These are phyloP conservation scores for Polietes domitor DNA, from an alignment of 2,888 invertebrate genomes.

Conservation along the genomic window DNA sequence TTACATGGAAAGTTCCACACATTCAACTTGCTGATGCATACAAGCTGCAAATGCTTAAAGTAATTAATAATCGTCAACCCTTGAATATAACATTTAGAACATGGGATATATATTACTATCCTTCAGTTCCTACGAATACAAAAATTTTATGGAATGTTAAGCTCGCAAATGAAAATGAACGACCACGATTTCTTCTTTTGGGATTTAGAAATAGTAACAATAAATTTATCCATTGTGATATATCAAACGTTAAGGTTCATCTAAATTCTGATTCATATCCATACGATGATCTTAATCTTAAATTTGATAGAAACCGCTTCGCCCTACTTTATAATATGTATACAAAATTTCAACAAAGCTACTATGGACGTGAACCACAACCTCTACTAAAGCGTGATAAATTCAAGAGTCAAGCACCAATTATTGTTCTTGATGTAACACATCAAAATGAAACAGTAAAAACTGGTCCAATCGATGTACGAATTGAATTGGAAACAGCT, in stretches of 20 bases:
- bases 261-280: too few relatives aligned
- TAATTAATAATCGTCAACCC: slow-evolving; percentile 45
- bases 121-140: slow-evolving; percentile 39
- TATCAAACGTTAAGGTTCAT: background rate
- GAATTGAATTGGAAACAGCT: slow-evolving; percentile 30
- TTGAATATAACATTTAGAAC: slow-evolving; percentile 53
- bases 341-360: too few relatives aligned
- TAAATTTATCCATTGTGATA: background rate
- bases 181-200: slow-evolving; percentile 22
- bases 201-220: background rate
- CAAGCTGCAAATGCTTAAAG: slow-evolving; percentile 54
- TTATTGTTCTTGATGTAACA: slow-evolving; percentile 44
- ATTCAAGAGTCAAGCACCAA: too few relatives aligned
- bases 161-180: slow-evolving; percentile 44
- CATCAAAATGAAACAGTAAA: slow-evolving; percentile 41
- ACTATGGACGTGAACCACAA: too few relatives aligned
- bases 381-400: too few relatives aligned
- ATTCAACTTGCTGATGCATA: slow-evolving; percentile 56
- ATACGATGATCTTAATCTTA: too few relatives aligned
- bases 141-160: slow-evolving; percentile 47
- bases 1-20: slow-evolving; percentile 62
- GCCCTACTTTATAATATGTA: too few relatives aligned
- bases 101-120: slow-evolving; percentile 53
- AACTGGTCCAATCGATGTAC: slow-evolving; percentile 39
- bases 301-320: too few relatives aligned